A percentile compares a stretch with the other conserved stretches of the same genome.
These are phyloP conservation scores for Gymnogyps californianus DNA, from an alignment of 2,113 vertebrate species.

Conservation along the genomic window DNA sequence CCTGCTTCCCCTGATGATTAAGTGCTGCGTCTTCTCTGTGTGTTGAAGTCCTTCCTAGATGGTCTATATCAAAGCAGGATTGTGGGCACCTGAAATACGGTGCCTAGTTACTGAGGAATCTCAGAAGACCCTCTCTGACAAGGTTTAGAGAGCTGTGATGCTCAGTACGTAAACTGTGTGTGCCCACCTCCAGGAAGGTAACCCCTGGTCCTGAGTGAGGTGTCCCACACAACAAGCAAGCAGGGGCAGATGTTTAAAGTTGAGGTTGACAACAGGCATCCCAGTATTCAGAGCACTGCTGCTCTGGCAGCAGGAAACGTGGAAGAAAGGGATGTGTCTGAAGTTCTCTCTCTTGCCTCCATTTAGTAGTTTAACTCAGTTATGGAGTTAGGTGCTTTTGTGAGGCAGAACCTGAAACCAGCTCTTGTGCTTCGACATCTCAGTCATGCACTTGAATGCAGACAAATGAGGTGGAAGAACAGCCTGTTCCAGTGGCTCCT, in stretches of 20 bases:
- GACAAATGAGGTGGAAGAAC: neutral
- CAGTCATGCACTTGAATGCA: rapidly evolving
- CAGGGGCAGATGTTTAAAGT: neutral
- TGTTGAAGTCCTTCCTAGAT: neutral
- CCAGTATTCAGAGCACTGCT: neutral
- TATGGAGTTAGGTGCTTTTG: neutral
- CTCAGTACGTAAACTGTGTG: neutral
- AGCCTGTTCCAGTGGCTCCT: neutral
- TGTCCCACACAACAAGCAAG: neutral
- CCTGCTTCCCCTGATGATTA: neutral
- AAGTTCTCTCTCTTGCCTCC: neutral
- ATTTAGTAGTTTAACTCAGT: neutral
- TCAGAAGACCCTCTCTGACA: neutral
- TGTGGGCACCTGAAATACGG: neutral
- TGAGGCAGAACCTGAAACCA: neutral
- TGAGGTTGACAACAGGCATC: neutral
- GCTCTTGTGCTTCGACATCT: neutral
- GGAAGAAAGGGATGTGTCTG: neutral
- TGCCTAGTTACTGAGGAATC: neutral
- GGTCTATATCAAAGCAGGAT: neutral
- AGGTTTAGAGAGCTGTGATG: neutral
- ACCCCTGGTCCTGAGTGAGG: neutral
- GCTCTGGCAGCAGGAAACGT: neutral
- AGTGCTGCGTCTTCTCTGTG: neutral
- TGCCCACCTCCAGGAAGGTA: neutral